Base-by-base conservation (phyloP, 2,888 invertebrate species). In the Pardosa pseudoannulata region DNA sequence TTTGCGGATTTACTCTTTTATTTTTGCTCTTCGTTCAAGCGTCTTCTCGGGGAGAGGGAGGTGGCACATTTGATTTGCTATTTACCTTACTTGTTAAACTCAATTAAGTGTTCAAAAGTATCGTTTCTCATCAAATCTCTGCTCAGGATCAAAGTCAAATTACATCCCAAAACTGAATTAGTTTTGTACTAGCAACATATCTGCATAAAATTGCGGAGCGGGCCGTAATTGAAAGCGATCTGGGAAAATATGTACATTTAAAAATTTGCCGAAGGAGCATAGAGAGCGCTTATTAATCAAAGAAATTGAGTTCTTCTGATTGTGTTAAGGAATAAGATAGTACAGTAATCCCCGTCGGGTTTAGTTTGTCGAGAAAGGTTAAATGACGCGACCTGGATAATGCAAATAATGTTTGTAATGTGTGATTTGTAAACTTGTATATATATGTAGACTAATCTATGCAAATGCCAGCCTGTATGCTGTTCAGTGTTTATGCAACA, bases 1-100 rank as follows among this genome's bases (percentile, higher is more conserved):
- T 36, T 36, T 36, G 36, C 11, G 36, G 36, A 36, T 16, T 9
- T 2, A 2, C 16, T 23, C n/a, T 23, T 56, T 56, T 56, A 56
- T 56, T 46, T 46, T 46, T n/a, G n/a, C n/a, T n/a, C n/a, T n/a
- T n/a, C n/a, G n/a, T n/a, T n/a, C n/a, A n/a, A n/a, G n/a, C n/a
- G n/a, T n/a, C n/a, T n/a, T n/a, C n/a, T n/a, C n/a, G n/a, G n/a
- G n/a, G n/a, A n/a, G n/a, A n/a, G n/a, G n/a, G n/a, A n/a, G n/a
- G n/a, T n/a, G n/a, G n/a, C n/a, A n/a, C n/a, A n/a, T n/a, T n/a
- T n/a, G n/a, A n/a, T 23, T 2, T 23, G 56, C 19, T 56, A 23
- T 56, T 56, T 56, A 56, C 56, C 23, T 56, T 56, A 1, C 56
- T 23, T 56, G 56, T 56, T 56, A 56, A 56, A 56, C 23, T 56